Conservation (phyloP, 2,888 invertebrate genomes). For the Agonopterix subpropinquella region DNA sequence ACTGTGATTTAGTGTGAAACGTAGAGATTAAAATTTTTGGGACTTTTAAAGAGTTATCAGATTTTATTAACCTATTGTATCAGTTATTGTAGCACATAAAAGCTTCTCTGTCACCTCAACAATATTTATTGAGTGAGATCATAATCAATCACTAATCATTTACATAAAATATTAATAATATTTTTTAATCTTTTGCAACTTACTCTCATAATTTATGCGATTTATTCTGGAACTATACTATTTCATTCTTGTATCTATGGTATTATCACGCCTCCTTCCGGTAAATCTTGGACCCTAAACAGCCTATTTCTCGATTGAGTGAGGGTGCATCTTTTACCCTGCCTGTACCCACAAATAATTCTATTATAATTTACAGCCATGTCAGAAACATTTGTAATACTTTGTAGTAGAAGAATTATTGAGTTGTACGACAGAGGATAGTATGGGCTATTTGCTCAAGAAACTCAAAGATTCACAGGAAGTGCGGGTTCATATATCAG, state of each 20-base stretch:
- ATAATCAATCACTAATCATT: too few species aligned
- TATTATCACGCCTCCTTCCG: constrained; percentile 34
- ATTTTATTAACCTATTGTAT: too few species aligned
- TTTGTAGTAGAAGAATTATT: constrained; percentile 17
- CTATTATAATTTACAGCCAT: constrained; percentile 5
- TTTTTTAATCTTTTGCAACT: too few species aligned
- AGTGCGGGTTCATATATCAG: constrained; percentile 57
- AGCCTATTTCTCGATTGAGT: constrained; percentile 54
- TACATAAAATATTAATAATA: too few species aligned
- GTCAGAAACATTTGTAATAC: constrained; percentile 13
- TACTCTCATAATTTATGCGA: too few species aligned
- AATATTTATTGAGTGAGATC: too few species aligned
- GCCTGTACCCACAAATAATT: not conserved
- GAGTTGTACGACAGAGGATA: constrained; percentile 2
- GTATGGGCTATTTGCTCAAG: constrained; percentile 21
- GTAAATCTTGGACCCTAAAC: constrained; percentile 52
- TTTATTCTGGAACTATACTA: too few species aligned
- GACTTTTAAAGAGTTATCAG: too few species aligned
- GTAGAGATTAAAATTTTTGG: too few species aligned
- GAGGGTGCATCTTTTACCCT: constrained; percentile 38
- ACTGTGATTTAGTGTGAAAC: too few species aligned
- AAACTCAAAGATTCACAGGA: constrained; percentile 29
- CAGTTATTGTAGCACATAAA: too few species aligned
- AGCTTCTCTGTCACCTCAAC: too few species aligned
- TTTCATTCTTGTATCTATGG: constrained; percentile 15